These are phyloP conservation scores for Vandiemenella viatica DNA, from an alignment of 2,888 invertebrate species.

Conservation along the genomic window DNA sequence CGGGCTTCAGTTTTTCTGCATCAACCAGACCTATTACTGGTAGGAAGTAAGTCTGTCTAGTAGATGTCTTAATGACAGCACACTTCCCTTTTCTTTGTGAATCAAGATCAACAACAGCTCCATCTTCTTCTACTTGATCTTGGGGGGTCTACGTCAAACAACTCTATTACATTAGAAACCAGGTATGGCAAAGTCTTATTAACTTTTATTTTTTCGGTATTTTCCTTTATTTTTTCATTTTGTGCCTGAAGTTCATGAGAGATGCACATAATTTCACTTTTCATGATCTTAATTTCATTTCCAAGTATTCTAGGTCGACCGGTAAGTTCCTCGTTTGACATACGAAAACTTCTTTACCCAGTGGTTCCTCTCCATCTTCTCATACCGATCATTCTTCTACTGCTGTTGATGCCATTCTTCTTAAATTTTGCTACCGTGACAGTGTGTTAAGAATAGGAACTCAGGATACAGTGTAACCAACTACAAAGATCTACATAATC, in stretches of 20 bases:
- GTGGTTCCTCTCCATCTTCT: too few relatives aligned
- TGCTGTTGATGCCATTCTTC: too few relatives aligned
- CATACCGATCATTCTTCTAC: too few relatives aligned
- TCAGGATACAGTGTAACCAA: too few relatives aligned
- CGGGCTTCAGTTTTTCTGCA: conserved; percentile 93
- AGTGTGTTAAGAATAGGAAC: too few relatives aligned
- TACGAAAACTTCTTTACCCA: conserved; percentile 83
- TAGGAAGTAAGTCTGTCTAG: conserved; percentile 89
- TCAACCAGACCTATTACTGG: conserved; percentile 98
- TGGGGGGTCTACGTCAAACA: conserved; percentile 95
- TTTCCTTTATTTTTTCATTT: conserved; percentile 96
- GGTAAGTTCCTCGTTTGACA: conserved; percentile 89
- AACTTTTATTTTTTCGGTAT: conserved; percentile 97
- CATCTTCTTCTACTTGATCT: conserved; percentile 90
- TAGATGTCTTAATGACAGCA: conserved; percentile 98
- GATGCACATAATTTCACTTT: conserved; percentile 95
- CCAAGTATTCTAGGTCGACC: conserved; percentile 92
- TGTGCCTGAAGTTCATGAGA: conserved; percentile 93
- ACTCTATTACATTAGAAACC: conserved; percentile 94
- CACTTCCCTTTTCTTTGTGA: conserved; percentile 98
- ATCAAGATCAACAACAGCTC: conserved; percentile 95
- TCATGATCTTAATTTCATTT: conserved; percentile 99
- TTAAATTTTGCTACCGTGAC: too few relatives aligned
- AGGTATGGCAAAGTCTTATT: conserved; percentile 97
- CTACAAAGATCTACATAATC: too few relatives aligned